Base-by-base conservation (phyloP, 2,888 invertebrate species). In the Patella ulyssiponensis region DNA sequence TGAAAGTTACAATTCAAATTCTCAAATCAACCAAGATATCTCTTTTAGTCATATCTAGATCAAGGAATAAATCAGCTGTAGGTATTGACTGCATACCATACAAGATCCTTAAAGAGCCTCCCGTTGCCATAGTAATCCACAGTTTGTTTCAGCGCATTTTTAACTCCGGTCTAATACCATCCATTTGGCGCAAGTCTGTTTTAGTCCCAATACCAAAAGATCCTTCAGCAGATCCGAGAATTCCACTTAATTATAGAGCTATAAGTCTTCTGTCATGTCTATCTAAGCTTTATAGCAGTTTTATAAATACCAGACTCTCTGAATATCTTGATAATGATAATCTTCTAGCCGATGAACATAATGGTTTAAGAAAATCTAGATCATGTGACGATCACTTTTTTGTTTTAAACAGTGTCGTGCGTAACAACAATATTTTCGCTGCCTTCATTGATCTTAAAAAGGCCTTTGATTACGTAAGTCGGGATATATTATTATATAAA, bases 161-260 rank as follows among this genome's bases (percentile, higher is more conserved):
- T 73, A 54, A 51, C 27, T 52, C 73, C n/a, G 56, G 52, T 15
- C 17, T 73, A 51, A 73, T 73, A 33, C 73, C 73, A 54, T 73
- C 52, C 17, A 51, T 54, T 23, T 73, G 73, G 73, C 44, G 56
- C 11, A 52, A 73, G 53, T 20, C 73, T n/a, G 11, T 73, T 3
- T 51, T 73, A 52, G 44, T 17, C 7, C 73, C 54, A 23, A 73
- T 73, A 52, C 54, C 53, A n/a, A 54, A 73, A 27, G 56, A 73
- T 17, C n/a, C 20, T 17, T n/a, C 56, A 14, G 9, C 20, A 23
- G 56, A 73, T 53, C 56, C n/a, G 20, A n/a, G 73, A 53, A 27
- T 73, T n/a, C 56, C 56, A 4, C n/a, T 73, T 11, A 73, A 73
- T 17, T 73, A 73, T 20, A 54, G 73, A 20, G 73, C 52, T n/a